Evolutionary conservation across 2,888 invertebrate species (phyloP).

Genomic region (Oscheius myriophilus): DNA sequence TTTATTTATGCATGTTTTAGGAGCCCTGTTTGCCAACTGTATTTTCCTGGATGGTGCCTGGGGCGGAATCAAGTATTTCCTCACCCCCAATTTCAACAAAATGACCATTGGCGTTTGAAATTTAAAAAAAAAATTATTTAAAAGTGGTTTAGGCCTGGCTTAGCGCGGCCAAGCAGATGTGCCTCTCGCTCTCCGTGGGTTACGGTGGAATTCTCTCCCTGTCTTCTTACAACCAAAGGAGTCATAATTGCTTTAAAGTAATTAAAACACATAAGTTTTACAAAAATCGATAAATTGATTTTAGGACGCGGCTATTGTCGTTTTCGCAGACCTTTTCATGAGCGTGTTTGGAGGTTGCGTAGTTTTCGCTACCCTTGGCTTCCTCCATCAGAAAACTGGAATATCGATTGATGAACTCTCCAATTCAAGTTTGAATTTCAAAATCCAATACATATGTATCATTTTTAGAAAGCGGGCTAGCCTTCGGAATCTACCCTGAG

Average conservation of each 20-base stretch:
- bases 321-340: conserved; percentile 58
- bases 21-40: conserved; percentile 36
- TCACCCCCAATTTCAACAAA: background rate
- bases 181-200: conserved; percentile 65
- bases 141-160: conserved; percentile 55
- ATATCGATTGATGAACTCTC: conserved; percentile 5
- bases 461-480: conserved; percentile 48
- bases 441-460: background rate
- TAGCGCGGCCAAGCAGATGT: conserved; percentile 62
- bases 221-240: conserved; percentile 59
- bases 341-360: conserved; percentile 52
- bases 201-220: conserved; percentile 62
- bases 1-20: background rate
- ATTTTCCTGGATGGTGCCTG: background rate
- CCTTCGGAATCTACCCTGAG: conserved; percentile 71
- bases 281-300: background rate
- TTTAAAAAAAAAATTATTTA: background rate
- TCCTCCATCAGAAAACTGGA: conserved; percentile 29
- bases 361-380: conserved; percentile 57
- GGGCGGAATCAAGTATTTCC: conserved; percentile 3
- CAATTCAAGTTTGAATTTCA: background rate
- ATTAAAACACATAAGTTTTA: background rate
- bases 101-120: background rate
- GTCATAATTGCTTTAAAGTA: conserved; percentile 60
- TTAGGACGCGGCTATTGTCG: conserved; percentile 59